Base-by-base conservation (phyloP, 2,888 invertebrate genomes). In the Drosophila buzzatii region DNA sequence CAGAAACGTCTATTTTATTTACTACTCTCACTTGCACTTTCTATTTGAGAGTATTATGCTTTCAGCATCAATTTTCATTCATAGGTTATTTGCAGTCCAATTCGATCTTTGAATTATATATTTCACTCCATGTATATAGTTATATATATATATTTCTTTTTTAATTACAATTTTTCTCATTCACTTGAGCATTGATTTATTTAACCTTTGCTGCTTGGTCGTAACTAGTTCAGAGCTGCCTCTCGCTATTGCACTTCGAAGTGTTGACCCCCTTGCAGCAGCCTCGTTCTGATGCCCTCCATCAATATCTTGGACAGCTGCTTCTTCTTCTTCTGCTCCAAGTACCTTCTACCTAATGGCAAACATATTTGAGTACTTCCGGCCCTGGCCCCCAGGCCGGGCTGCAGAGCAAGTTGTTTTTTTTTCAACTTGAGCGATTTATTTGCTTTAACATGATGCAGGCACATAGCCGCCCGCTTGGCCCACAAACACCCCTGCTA, bases 311-410 rank as follows among this genome's bases (percentile, higher is more conserved):
- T 55, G 58, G 44, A 64, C 61, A 66, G 80, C 64, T 62, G 52
- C 57, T 61, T 45, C 62, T 61, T 68, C 55, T 55, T 68, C 55
- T 41, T n/a, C 55, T 53, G 16, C 39, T 55, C 35, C 68, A 68
- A 76, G 76, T 76, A 70, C 61, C 35, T 79, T 67, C 63, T 56
- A 56, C 52, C 71, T 78, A 86, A 86, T 87, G 79, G 84, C 78
- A 86, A 89, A 82, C 87, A 84, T 86, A 86, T 89, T 84, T 83
- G 84, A 80, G 77, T 70, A 79, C 76, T 79, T 79, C 64, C 76
- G 70, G 64, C 27, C 52, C 61, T 47, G 16, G 18, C 27, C 31
- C 27, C 5, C 16, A 35, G 6, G 27, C 39, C 35, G 6, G 14
- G 52, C 55, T 39, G 33, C 59, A 68, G 67, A 69, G 66, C 53